Evolutionary conservation across 2,113 vertebrate genomes (phyloP).

Genomic region (Antennarius striatus): DNA sequence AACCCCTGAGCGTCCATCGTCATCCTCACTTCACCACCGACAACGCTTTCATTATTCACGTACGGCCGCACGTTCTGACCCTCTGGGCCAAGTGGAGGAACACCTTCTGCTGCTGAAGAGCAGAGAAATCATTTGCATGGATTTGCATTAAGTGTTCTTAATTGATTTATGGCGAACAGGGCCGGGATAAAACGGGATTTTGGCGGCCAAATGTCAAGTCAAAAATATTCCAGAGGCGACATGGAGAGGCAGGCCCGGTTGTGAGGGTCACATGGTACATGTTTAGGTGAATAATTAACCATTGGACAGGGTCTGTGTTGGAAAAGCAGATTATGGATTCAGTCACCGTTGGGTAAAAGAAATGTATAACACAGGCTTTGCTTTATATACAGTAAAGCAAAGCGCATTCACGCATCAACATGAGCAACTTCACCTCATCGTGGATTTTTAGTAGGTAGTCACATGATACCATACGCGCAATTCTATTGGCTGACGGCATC

Average conservation of each 20-base stretch:
- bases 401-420: no score
- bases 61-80: constrained; percentile 27
- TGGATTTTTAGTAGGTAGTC: no score
- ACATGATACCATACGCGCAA: no score
- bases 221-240: constrained; percentile 5
- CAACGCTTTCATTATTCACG: constrained; percentile 43
- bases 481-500: no score
- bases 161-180: constrained; percentile 28
- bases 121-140: constrained; percentile 53
- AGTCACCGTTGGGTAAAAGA: constrained; percentile 45
- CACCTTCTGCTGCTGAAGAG: constrained; percentile 28
- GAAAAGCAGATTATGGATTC: not conserved
- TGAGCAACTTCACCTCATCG: no score
- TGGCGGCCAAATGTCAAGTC: not conserved
- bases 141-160: constrained; percentile 47
- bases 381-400: not conserved
- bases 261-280: constrained; percentile 29
- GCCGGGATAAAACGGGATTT: constrained; percentile 9
- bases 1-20: constrained; percentile 30
- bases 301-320: constrained; percentile 39
- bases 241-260: not conserved
- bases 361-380: not conserved
- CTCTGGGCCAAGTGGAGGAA: constrained; percentile 18
- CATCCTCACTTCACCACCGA: constrained; percentile 25
- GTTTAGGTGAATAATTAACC: constrained; percentile 55